Evolutionary conservation across 1,140 invertebrate genomes (phyloP).

Genomic region (Listronotus oregonensis): DNA sequence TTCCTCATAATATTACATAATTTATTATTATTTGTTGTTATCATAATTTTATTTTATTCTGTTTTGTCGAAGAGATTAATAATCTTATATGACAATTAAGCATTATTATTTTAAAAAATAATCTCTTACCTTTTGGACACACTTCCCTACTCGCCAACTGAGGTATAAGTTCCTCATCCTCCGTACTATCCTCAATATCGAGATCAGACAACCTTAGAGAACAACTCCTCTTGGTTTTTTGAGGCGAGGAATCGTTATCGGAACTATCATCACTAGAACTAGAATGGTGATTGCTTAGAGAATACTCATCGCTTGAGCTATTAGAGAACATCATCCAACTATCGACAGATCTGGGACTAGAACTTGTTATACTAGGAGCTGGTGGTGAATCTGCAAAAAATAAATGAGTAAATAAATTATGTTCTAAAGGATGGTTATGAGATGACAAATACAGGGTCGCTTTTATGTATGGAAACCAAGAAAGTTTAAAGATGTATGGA

Average conservation of each 20-base stretch:
- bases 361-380: constrained; percentile 59
- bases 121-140: constrained; percentile 56
- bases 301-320: constrained; percentile 73
- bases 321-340: constrained; percentile 75
- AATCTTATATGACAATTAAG: too few relatives aligned
- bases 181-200: constrained; percentile 46
- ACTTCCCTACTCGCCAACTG: constrained; percentile 74
- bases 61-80: too few relatives aligned
- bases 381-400: constrained; percentile 59
- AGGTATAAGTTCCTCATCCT: constrained; percentile 53
- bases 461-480: too few relatives aligned
- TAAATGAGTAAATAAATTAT: too few relatives aligned
- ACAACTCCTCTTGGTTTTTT: constrained; percentile 42
- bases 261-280: constrained; percentile 52
- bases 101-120: too few relatives aligned
- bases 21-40: too few relatives aligned
- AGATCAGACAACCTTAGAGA: constrained; percentile 50
- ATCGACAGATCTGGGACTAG: constrained; percentile 68
- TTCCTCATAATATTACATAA: too few relatives aligned
- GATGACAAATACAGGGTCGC: too few relatives aligned
- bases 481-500: too few relatives aligned
- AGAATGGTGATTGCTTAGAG: constrained; percentile 55
- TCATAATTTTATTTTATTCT: too few relatives aligned
- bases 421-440: too few relatives aligned
- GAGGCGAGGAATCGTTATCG: constrained; percentile 46